Conservation (phyloP, 53 echinoderm and acorn worm species). For the Patiria pectinifera region DNA sequence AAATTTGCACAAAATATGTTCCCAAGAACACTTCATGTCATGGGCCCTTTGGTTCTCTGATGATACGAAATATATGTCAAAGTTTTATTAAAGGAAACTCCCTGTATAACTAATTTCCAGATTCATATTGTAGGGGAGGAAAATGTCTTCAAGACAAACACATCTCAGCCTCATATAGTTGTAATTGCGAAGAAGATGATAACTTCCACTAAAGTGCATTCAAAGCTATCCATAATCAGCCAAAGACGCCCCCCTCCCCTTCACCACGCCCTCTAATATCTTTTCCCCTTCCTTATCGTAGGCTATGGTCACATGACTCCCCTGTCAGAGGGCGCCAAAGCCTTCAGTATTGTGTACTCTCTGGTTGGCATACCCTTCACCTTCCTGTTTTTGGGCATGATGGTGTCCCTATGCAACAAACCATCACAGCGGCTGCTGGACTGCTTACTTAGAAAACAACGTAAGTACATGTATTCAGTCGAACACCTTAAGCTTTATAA, state of each 20-base stretch:
- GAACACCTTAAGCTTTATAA: too few relatives aligned
- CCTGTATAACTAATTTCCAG: too few relatives aligned
- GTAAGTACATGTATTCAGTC: slow-evolving; percentile 55
- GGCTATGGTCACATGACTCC: slow-evolving; percentile 97
- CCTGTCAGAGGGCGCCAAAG: slow-evolving; percentile 73
- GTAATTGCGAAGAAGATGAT: too few relatives aligned
- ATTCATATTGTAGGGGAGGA: too few relatives aligned
- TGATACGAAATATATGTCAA: too few relatives aligned
- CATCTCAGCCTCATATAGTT: too few relatives aligned
- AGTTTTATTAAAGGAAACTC: too few relatives aligned
- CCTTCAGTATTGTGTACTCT: slow-evolving; percentile 85
- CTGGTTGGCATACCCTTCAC: slow-evolving; percentile 93
- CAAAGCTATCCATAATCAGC: background rate
- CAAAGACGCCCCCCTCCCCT: background rate
- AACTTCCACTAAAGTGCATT: too few relatives aligned
- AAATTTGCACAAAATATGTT: too few relatives aligned
- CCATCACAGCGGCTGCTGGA: slow-evolving; percentile 83
- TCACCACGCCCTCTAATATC: background rate
- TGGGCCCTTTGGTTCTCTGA: too few relatives aligned
- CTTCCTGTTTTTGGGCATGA: slow-evolving; percentile 86
- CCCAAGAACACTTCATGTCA: too few relatives aligned
- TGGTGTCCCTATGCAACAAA: slow-evolving; percentile 79
- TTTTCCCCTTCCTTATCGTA: slow-evolving; percentile 5
- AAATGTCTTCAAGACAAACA: too few relatives aligned
- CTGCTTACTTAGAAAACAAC: slow-evolving; percentile 72